Conservation (phyloP, 2,113 vertebrate species). For the Cygnus buccinator region DNA sequence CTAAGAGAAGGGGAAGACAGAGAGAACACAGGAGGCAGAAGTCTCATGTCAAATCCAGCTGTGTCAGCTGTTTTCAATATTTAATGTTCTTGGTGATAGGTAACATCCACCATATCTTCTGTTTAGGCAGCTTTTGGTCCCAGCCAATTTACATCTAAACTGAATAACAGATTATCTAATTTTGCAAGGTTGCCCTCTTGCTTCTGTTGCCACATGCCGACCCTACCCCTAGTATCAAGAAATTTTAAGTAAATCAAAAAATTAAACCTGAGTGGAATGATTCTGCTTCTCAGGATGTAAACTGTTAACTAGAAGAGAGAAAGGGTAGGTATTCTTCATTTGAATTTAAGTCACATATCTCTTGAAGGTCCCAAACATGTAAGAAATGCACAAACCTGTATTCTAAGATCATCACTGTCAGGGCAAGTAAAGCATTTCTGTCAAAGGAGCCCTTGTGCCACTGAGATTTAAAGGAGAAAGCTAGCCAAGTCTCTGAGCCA, state of each 20-base stretch:
- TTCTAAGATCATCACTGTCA: neutral
- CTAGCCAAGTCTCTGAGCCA: neutral
- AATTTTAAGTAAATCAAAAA: neutral
- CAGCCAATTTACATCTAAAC: neutral
- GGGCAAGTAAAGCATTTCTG: neutral
- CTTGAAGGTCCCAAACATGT: neutral
- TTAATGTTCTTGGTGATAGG: neutral
- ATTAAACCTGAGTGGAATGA: neutral
- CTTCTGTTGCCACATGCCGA: neutral
- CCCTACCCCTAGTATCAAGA: neutral
- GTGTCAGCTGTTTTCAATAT: neutral
- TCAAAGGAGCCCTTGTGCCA: neutral
- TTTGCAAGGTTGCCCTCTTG: neutral
- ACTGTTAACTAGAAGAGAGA: neutral
- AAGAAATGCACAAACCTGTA: neutral
- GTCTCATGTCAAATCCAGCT: conserved; percentile 7
- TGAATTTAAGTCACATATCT: neutral
- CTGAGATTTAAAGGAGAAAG: conserved; percentile 8
- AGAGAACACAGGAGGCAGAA: neutral
- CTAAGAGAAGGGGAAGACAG: neutral
- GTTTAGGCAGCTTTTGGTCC: neutral
- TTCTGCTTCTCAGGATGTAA: neutral
- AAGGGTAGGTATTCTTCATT: neutral
- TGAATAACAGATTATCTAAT: neutral
- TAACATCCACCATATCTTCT: neutral